A percentile compares a stretch with the other conserved stretches of the same genome.
These are phyloP conservation scores for Tortricodes alternella DNA, from an alignment of 2,888 invertebrate species.

Conservation along the genomic window DNA sequence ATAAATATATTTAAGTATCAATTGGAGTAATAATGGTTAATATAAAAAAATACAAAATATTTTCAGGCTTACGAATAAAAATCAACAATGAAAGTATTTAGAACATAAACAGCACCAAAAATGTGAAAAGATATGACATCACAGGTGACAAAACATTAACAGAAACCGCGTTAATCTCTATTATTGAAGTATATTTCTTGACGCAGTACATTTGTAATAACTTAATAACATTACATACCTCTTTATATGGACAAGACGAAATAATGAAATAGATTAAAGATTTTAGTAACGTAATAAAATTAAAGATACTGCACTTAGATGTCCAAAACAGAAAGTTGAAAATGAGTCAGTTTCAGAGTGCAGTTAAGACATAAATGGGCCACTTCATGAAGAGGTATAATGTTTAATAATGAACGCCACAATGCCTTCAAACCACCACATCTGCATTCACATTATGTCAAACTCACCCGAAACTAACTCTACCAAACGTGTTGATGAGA, in stretches of 20 bases:
- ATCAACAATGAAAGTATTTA: too few species aligned
- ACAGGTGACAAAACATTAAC: not conserved
- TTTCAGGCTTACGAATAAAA: too few species aligned
- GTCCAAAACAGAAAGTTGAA: conserved; percentile 42
- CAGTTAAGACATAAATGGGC: conserved; percentile 75
- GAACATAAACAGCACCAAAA: too few species aligned
- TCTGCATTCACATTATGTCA: conserved; percentile 77
- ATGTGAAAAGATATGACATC: not conserved
- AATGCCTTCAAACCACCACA: conserved; percentile 80
- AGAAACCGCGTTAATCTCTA: not conserved
- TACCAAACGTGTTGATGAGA: conserved; percentile 87
- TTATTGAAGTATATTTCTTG: too few species aligned
- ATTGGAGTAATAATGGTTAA: too few species aligned
- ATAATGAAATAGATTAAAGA: conserved; percentile 2
- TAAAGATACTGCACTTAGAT: conserved; percentile 15
- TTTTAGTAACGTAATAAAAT: conserved; percentile 1
- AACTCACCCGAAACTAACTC: conserved; percentile 89
- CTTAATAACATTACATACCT: not conserved
- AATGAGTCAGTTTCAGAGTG: conserved; percentile 79
- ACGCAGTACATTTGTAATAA: not conserved
- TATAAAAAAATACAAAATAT: too few species aligned
- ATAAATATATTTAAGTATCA: too few species aligned
- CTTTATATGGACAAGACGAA: not conserved
- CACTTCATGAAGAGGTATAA: conserved; percentile 65
- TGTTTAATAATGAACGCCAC: conserved; percentile 74